Conservation (phyloP, 2,113 vertebrate species). For the Carollia perspicillata region DNA sequence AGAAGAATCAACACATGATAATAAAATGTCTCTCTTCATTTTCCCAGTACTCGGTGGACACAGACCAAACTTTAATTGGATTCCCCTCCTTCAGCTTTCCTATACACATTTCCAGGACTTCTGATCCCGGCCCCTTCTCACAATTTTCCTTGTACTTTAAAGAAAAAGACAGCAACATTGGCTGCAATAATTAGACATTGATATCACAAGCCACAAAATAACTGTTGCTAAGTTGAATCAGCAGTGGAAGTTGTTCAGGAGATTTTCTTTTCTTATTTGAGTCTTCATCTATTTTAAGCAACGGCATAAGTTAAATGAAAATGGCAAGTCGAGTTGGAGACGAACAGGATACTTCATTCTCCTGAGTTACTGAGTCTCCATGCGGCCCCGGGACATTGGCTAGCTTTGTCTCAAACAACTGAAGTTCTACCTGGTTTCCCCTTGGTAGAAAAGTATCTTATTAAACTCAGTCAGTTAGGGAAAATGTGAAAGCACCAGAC, state of each 20-base stretch:
- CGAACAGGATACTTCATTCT: background rate
- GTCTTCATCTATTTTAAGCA: slow-evolving; percentile 41
- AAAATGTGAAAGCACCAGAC: slow-evolving; percentile 5
- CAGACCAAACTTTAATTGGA: background rate
- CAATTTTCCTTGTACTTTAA: background rate
- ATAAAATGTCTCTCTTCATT: background rate
- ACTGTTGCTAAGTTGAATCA: slow-evolving; percentile 21
- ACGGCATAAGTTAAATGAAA: slow-evolving; percentile 10
- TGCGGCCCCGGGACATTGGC: background rate
- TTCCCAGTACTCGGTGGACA: slow-evolving; percentile 1
- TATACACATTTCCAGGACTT: background rate
- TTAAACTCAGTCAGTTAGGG: background rate
- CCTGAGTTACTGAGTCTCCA: background rate
- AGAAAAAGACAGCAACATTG: background rate
- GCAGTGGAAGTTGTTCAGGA: background rate
- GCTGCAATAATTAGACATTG: background rate
- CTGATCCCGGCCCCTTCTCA: background rate
- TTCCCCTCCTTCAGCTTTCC: slow-evolving; percentile 10
- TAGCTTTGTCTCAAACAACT: background rate
- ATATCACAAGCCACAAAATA: slow-evolving; percentile 38
- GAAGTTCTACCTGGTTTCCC: background rate
- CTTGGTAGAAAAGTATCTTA: background rate
- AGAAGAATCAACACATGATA: slow-evolving; percentile 18
- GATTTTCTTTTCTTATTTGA: background rate
- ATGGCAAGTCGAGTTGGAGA: background rate